Conservation (phyloP, 2,797 vertebrate genomes). For the Pyrocephalus nanus region DNA sequence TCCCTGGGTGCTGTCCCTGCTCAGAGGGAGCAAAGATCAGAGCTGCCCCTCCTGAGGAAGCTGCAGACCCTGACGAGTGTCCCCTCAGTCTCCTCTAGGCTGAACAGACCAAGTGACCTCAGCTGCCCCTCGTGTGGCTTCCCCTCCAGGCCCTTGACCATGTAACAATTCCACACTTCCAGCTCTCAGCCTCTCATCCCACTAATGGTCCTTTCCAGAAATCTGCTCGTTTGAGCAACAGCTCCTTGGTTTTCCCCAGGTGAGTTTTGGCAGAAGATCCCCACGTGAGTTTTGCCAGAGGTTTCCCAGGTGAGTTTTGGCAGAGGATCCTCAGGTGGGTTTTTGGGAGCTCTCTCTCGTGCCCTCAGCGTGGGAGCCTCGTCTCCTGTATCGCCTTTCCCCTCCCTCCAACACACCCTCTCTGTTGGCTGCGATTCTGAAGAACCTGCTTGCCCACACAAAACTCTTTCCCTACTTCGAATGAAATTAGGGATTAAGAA, state of each 20-base stretch:
- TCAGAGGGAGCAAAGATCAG: background rate
- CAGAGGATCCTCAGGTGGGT: background rate
- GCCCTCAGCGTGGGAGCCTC: background rate
- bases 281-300: background rate
- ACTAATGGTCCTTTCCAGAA: background rate
- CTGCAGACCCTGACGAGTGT: background rate
- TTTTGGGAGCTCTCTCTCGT: background rate
- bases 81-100: background rate
- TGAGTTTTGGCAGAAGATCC: background rate
- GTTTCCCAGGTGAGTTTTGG: background rate
- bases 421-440: slow-evolving; percentile 54
- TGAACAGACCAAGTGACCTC: background rate
- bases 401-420: slow-evolving; percentile 45
- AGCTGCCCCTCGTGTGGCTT: background rate
- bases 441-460: slow-evolving; percentile 58
- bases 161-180: background rate
- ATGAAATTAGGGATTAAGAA: slow-evolving; percentile 36
- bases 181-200: background rate
- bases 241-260: background rate
- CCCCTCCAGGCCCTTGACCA: background rate
- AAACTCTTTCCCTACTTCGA: slow-evolving; percentile 10
- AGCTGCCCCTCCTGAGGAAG: background rate
- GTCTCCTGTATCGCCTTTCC: background rate
- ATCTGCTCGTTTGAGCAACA: background rate
- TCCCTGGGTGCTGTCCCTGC: background rate